Evolutionary conservation across 2,888 invertebrate species (phyloP).

Genomic region (Spodoptera littoralis): DNA sequence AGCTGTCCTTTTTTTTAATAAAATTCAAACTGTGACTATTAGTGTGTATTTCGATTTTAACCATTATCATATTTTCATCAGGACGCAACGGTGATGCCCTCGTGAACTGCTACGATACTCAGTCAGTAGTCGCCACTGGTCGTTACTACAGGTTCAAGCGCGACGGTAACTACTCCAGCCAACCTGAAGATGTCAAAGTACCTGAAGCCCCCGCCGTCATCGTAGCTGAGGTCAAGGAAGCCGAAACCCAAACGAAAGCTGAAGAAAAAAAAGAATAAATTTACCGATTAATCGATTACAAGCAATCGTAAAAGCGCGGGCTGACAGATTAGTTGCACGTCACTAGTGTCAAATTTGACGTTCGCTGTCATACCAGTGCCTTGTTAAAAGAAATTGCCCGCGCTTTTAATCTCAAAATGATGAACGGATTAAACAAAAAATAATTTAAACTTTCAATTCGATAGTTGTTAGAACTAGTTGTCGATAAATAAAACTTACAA

Average conservation of each 20-base stretch:
- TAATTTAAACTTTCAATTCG: slow-evolving; percentile 57
- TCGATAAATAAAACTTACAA: slow-evolving; percentile 16
- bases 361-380: slow-evolving; percentile 21
- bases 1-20: no score
- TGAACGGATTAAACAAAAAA: slow-evolving; percentile 21
- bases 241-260: slow-evolving; percentile 34
- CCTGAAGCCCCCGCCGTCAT: slow-evolving; percentile 47
- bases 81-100: slow-evolving; percentile 90
- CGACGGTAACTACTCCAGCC: slow-evolving; percentile 71
- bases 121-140: slow-evolving; percentile 77
- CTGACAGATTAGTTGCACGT: slow-evolving; percentile 4
- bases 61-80: slow-evolving; percentile 45
- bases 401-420: slow-evolving; percentile 24
- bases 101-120: slow-evolving; percentile 87
- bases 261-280: slow-evolving; percentile 62
- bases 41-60: background rate
- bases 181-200: slow-evolving; percentile 42
- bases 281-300: slow-evolving; percentile 30
- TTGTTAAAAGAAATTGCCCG: slow-evolving; percentile 2
- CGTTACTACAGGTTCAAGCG: slow-evolving; percentile 84
- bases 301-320: slow-evolving; percentile 29
- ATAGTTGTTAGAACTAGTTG: slow-evolving; percentile 28
- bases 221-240: slow-evolving; percentile 52
- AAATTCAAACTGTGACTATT: no score
- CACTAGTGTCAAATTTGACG: slow-evolving; percentile 44